A percentile compares a stretch with the other conserved stretches of the same genome.
These are phyloP conservation scores for Drosophila longiperda DNA, from an alignment of 2,888 invertebrate genomes.

Conservation along the genomic window DNA sequence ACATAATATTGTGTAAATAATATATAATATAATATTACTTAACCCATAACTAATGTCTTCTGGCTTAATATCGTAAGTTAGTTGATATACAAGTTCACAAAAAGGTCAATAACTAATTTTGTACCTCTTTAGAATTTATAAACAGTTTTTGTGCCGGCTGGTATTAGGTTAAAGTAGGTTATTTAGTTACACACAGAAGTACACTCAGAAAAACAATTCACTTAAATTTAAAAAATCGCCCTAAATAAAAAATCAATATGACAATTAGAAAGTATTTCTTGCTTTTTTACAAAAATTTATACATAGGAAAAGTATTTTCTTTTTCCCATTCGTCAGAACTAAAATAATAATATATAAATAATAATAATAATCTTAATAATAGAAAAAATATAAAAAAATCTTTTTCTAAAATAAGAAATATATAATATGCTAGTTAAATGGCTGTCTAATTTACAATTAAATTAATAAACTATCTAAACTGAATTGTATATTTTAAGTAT, in stretches of 20 bases:
- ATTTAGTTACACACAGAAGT: background rate
- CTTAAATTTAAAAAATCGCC: background rate
- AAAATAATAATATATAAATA: no score
- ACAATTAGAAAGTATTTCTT: background rate
- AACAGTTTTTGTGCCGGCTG: background rate
- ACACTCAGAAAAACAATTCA: background rate
- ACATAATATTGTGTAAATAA: background rate
- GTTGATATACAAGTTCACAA: background rate
- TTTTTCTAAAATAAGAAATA: background rate
- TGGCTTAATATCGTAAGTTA: background rate
- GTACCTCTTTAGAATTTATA: background rate
- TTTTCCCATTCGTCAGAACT: background rate
- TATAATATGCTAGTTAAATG: background rate
- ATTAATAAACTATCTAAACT: background rate
- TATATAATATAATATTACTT: no score
- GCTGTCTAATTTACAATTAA: background rate
- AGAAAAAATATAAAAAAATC: background rate
- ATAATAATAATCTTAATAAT: background rate
- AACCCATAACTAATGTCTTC: background rate
- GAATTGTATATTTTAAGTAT: background rate
- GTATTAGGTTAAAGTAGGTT: background rate
- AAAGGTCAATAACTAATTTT: background rate
- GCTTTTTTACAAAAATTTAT: background rate
- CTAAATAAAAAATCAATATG: background rate
- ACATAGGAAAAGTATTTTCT: background rate